A percentile compares a stretch with the other conserved stretches of the same genome.
Conservation (phyloP, 2,888 invertebrate genomes). For the Lepetodrilus schrolli region DNA sequence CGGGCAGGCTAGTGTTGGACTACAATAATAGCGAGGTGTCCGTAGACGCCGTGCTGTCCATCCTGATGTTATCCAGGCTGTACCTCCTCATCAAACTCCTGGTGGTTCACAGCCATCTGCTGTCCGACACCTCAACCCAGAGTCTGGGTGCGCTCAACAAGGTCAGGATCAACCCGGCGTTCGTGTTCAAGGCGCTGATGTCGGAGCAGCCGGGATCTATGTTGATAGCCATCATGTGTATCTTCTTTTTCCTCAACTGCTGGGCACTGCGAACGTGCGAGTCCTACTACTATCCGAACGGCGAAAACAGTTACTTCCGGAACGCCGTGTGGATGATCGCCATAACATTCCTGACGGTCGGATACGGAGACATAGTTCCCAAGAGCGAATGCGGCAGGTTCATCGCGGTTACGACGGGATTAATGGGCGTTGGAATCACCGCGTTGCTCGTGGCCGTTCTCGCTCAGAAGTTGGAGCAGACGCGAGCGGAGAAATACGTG, state of each 20-base stretch:
- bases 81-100: conserved; percentile 60
- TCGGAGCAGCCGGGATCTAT: conserved; percentile 61
- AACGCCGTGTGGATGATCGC: conserved; percentile 66
- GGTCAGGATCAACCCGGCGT: conserved; percentile 63
- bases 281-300: conserved; percentile 54
- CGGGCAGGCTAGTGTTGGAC: conserved; percentile 48
- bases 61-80: conserved; percentile 59
- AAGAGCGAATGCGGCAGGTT: conserved; percentile 63
- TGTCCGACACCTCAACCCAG: conserved; percentile 62
- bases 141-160: conserved; percentile 65
- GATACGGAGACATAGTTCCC: conserved; percentile 64
- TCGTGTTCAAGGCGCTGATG: conserved; percentile 67
- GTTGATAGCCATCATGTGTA: conserved; percentile 55
- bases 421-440: conserved; percentile 65
- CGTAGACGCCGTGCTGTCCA: conserved; percentile 59
- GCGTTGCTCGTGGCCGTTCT: conserved; percentile 65
- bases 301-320: conserved; percentile 47
- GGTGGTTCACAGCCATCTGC: conserved; percentile 58
- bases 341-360: conserved; percentile 65
- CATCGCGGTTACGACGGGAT: conserved; percentile 60
- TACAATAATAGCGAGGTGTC: conserved; percentile 45
- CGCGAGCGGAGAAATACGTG: conserved; percentile 66
- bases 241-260: conserved; percentile 55
- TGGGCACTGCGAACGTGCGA: conserved; percentile 66
- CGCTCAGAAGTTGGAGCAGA: conserved; percentile 65